phyloP scores from a whole-genome alignment of 2,113 vertebrate species.

The Numenius arquata region DNA sequence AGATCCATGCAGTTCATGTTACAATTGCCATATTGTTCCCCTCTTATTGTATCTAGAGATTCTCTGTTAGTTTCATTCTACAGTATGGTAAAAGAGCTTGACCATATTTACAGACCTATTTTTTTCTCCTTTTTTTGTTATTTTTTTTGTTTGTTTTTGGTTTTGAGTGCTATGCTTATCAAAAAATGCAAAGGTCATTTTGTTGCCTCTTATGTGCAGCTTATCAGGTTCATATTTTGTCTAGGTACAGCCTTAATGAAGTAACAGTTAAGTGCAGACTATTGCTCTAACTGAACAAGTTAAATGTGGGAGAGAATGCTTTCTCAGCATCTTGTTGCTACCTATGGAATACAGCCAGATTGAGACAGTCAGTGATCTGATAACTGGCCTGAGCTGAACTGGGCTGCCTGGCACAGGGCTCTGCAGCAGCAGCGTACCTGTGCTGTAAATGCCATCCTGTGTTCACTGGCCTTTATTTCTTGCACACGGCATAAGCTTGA shows the following conservation, averaged over 20 bases:
- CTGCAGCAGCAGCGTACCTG: background rate
- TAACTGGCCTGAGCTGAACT: background rate
- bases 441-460: accelerated
- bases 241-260: background rate
- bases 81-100: background rate
- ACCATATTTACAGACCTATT: background rate
- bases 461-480: background rate
- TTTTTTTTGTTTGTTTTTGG: background rate
- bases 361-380: background rate
- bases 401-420: too few relatives aligned
- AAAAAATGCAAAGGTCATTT: background rate
- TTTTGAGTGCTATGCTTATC: background rate
- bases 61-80: background rate
- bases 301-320: background rate
- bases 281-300: background rate
- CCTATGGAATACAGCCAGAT: accelerated
- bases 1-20: background rate
- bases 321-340: background rate
- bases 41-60: background rate
- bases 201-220: background rate
- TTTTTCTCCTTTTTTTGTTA: accelerated
- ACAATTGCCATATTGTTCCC: background rate
- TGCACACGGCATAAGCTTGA: background rate
- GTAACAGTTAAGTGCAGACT: background rate
- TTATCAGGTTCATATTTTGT: background rate